Evolutionary conservation across 2,888 invertebrate species (phyloP), one percentile per base, ranked within the genome.

Genomic region (Caenorhabditis doughertyi): DNA sequence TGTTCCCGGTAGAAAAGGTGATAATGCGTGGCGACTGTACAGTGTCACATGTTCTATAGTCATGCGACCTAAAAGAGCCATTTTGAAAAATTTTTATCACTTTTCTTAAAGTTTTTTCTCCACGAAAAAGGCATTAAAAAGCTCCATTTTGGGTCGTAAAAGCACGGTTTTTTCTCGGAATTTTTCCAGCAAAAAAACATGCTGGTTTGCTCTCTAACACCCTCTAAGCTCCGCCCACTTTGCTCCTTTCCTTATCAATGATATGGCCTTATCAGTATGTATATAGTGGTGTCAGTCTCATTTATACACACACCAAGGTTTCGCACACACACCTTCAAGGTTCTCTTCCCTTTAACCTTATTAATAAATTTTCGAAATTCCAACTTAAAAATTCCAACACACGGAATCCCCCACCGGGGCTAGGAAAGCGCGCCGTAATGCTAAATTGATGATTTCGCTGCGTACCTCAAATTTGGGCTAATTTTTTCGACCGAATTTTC

Each of bases 221-320:
- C 16, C 23, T 51, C 51, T 25, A 23, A 16, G 51, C 51, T 25
- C 51, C 51, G 51, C 51, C 51, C 44, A n/a, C 25, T 25, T 25
- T 18, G 49, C 21, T 21, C 21, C 21, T 13, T 42, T 13, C 13
- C 44, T 47, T 47, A 47, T 47, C 44, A 18, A n/a, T n/a, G 9
- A 13, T 42, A n/a, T 16, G n/a, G 44, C 23, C 23, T 58, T 58
- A 58, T 58, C 58, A 39, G 35, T 56, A 32, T 29, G 56, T 58
- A 58, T 39, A 58, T 58, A 35, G 58, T 58, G 58, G 58, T 58
- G 58, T 58, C 58, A 58, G 23, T 39, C 35, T 32, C 56, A 56
- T 35, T 39, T 35, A 39, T 18, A 32, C 39, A 58, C 39, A 39
- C 18, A 8, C 35, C 35, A 5, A 8, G n/a, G 51, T 25, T 51